phyloP scores from a whole-genome alignment of 2,113 vertebrate species.

The Muscicapa adusta region DNA sequence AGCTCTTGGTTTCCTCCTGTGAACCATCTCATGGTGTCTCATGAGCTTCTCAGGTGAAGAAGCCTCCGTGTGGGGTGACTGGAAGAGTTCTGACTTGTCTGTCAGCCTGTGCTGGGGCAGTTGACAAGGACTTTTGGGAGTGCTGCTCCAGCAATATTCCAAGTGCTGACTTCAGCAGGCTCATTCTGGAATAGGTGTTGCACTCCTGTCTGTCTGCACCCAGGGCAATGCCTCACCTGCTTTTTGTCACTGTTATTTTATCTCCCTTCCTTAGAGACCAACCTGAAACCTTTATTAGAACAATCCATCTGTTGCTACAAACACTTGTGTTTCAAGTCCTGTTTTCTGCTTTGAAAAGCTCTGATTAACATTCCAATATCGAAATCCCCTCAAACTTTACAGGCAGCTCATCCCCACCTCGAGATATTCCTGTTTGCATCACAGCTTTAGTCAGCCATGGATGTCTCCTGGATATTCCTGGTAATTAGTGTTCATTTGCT shows the following conservation, averaged over 20 bases:
- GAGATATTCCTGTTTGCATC: not conserved
- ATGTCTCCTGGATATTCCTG: not conserved
- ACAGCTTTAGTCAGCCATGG: not conserved
- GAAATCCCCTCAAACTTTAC: not conserved
- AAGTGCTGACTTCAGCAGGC: not conserved
- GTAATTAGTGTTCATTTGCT: not conserved
- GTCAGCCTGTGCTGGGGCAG: not conserved
- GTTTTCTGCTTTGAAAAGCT: not conserved
- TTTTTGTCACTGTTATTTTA: not conserved
- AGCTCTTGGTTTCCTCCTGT: not conserved
- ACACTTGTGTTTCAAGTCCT: rapidly evolving
- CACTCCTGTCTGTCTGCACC: not conserved
- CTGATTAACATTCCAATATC: not conserved
- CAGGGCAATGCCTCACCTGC: not conserved
- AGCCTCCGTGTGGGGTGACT: not conserved
- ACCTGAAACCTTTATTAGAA: not conserved
- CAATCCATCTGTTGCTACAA: not conserved
- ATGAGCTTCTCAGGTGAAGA: not conserved
- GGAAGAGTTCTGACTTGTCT: not conserved
- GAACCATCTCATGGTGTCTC: not conserved
- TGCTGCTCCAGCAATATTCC: not conserved
- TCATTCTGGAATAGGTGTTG: not conserved
- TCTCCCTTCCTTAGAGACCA: not conserved
- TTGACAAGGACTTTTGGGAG: not conserved
- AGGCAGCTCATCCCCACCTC: not conserved